Evolutionary conservation across 2,888 invertebrate genomes (phyloP).

Genomic region (Agrotis clavis): DNA sequence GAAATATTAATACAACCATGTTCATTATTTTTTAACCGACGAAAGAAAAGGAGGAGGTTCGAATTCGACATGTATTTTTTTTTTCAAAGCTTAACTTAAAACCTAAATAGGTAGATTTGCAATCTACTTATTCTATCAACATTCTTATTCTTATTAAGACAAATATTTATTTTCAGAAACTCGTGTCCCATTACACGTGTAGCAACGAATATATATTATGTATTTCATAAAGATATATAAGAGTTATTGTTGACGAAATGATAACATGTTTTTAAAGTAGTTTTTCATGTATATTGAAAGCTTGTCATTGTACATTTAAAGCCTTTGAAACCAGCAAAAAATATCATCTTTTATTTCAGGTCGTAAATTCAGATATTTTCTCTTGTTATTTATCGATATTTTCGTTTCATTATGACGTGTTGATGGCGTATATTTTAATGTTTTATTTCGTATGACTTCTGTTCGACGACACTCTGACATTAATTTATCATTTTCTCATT

Average conservation of each 20-base stretch:
- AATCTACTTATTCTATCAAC: too few species aligned
- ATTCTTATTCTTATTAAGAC: too few species aligned
- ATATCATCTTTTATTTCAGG: slow-evolving; percentile 24
- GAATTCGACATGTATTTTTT: too few species aligned
- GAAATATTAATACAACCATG: too few species aligned
- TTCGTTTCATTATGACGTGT: slow-evolving; percentile 43
- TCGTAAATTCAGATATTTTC: slow-evolving; percentile 32
- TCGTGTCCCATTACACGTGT: too few species aligned
- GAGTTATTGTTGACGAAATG: background rate
- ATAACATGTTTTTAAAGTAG: slow-evolving; percentile 5
- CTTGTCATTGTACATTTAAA: slow-evolving; percentile 13
- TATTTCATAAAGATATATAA: background rate
- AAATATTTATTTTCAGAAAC: too few species aligned
- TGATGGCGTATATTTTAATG: slow-evolving; percentile 41
- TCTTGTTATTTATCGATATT: slow-evolving; percentile 32
- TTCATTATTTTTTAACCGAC: too few species aligned
- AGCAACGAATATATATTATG: too few species aligned
- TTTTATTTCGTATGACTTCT: slow-evolving; percentile 38
- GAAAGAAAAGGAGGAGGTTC: too few species aligned
- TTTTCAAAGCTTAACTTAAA: too few species aligned
- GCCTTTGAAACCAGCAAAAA: slow-evolving; percentile 18
- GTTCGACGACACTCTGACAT: slow-evolving; percentile 25
- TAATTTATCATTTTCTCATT: slow-evolving; percentile 42
- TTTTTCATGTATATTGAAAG: slow-evolving; percentile 16
- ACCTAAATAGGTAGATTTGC: too few species aligned